Evolutionary conservation across 2,797 vertebrate genomes (phyloP), one percentile per base, ranked within the genome.

Genomic region (Bradypodion ventrale): DNA sequence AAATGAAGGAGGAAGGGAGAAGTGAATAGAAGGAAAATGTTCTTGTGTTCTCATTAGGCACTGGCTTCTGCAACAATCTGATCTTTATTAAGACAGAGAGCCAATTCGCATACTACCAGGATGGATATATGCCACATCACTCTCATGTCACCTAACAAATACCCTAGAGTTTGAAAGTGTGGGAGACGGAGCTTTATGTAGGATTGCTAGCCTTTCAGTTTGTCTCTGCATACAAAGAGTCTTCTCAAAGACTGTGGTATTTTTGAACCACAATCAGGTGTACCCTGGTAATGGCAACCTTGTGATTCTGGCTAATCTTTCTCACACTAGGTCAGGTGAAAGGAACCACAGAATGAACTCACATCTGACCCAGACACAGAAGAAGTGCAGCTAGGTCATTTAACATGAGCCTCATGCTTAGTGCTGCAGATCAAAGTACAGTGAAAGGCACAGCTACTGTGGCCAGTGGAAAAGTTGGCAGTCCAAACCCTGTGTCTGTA

Each of bases 1-100:
- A 92, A 94, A 92, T 93, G 90, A 91, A 92, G 91, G 52, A 5
- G 25, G 25, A 12, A 49, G 8, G 49, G 40, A 12, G 9, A 12
- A 52, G 63, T 7, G 25, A 44, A 49, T 15, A 56, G 52, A 37
- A 59, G 66, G 52, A 70, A 46, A 49, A 19, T 46, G 6, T 21
- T 35, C n/a, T 2, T 16, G 12, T 29, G 32, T 29, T 25, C 21
- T 37, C 72, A 29, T 72, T 32, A 69, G 46, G 65, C 63, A 44
- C 25, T 52, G 42, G 40, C 59, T 83, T 83, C 62, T 75, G 44
- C 8, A 60, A 66, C 29, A 23, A 77, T 60, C 44, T 76, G 35
- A 3, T 29, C 63, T 75, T 83, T 59, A 59, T 44, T 42, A 66
- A 77, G 62, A 25, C 7, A 16, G 49, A 68, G 37, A 27, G 52